Evolutionary conservation across 2,113 vertebrate genomes (phyloP), one percentile per base, ranked within the genome.

Genomic region (Struthidea cinerea): DNA sequence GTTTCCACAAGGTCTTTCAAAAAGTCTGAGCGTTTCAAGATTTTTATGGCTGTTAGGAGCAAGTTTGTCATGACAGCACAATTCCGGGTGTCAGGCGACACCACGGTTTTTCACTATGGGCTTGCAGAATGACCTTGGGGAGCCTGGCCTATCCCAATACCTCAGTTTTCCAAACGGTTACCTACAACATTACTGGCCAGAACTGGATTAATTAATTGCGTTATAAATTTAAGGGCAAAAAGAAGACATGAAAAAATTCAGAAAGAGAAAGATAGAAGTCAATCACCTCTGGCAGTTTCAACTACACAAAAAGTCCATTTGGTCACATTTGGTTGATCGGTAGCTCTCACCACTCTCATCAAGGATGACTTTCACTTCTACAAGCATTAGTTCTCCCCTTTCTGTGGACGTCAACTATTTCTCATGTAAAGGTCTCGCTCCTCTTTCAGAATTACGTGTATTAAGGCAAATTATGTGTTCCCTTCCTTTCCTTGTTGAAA

Each of bases 401-500:
- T 82, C 76, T 10, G 3, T 2, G 3, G 73, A 82, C 85, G 39
- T 70, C 95, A 92, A 93, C 84, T 81, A 92, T 96, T 90, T 84
- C 73, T 92, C 80, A 94, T 27, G 57, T 65, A 88, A 92, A 96
- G 89, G 94, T 93, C 92, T 63, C 59, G 79, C 77, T 89, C 84
- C 79, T 65, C 89, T 94, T 94, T 90, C 91, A 89, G 57, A 80
- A 95, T 92, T 92, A 94, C 87, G 84, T 87, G 81, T 95, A 83
- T 96, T 85, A 87, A 96, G 55, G 89, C 87, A 95, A 96, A 95
- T 93, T 85, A 95, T 82, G 50, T 61, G 67, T 92, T 90, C 70
- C 64, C 44, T 90, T 80, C 80, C 88, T 84, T 92, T 90, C 94
- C 61, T 53, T 56, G 60, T 53, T 94, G 80, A 91, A 96, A 92